Base-by-base conservation (phyloP, 2,797 vertebrate species). In the Brachyrhaphis roseni region DNA sequence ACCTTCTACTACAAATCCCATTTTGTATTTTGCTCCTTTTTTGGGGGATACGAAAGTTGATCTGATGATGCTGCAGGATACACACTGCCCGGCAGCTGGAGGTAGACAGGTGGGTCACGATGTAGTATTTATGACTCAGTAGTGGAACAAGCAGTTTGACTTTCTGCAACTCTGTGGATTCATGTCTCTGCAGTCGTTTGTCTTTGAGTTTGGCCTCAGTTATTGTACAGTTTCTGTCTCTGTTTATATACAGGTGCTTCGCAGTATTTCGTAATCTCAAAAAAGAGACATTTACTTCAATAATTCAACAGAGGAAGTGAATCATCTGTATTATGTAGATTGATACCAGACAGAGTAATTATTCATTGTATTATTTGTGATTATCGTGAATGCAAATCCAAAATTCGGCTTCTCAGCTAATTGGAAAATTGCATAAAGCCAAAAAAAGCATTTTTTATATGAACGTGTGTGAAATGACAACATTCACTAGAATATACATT, bases 91-190 rank as follows among this genome's bases (percentile, higher is more conserved):
- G 0, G 36, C 36, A 5, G 64, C 64, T 26, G 36, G 36, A 68
- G 20, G 11, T 41, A 41, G 39, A 68, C 39, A 68, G 64, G 5
- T 41, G 64, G 64, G 64, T 68, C 64, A 68, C 23, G 10, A 68
- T 68, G 64, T 39, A 68, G 64, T 41, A 68, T 68, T 68, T 26
- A 68, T 68, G 64, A 41, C 64, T 41, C 64, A 66, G 8, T 68
- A 39, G 64, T 68, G 64, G 64, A 68, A 26, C 8, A 68, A 68
- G 23, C 20, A 68, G 64, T 41, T 68, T 68, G 23, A 68, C 64
- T 68, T 68, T 41, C 23, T 41, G 64, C 64, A 68, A 41, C 64
- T 41, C 20, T 68, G 64, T 68, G 8, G 20, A 41, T 68, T 68
- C 20, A 26, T 41, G 39, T 41, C 64, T 66, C 34, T 26, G 20